Percentiles rank a stretch among this genome's conserved stretches.
These are phyloP conservation scores for Cirrhinus mrigala DNA, from an alignment of 2,797 vertebrate species.

Conservation along the genomic window DNA sequence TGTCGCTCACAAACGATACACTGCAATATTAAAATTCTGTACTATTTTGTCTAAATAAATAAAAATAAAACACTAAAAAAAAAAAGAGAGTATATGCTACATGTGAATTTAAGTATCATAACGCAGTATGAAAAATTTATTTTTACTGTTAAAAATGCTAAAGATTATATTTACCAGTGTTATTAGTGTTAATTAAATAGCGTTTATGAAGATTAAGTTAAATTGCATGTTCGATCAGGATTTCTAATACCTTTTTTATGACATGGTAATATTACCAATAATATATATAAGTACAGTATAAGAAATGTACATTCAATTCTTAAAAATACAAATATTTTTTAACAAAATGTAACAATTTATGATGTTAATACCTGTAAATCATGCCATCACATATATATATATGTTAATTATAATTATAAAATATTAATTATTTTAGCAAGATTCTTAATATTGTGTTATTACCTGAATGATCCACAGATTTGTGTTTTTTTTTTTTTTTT, in stretches of 20 bases:
- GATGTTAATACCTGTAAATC: neutral
- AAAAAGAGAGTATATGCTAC: too few relatives aligned
- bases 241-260: neutral
- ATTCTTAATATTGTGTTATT: too few relatives aligned
- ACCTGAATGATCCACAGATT: too few relatives aligned
- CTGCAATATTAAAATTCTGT: neutral
- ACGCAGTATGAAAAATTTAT: neutral
- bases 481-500: too few relatives aligned
- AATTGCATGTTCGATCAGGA: too few relatives aligned
- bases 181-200: too few relatives aligned
- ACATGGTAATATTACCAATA: neutral
- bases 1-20: neutral
- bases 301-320: too few relatives aligned
- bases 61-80: neutral
- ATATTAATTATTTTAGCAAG: too few relatives aligned
- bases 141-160: neutral
- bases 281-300: too few relatives aligned
- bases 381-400: neutral
- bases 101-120: too few relatives aligned
- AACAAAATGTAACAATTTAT: neutral
- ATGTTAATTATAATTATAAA: too few relatives aligned
- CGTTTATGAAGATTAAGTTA: too few relatives aligned
- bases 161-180: neutral
- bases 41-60: neutral
- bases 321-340: neutral